These are phyloP conservation scores for Lasiurus cinereus DNA, from an alignment of 2,113 vertebrate genomes.

Conservation along the genomic window DNA sequence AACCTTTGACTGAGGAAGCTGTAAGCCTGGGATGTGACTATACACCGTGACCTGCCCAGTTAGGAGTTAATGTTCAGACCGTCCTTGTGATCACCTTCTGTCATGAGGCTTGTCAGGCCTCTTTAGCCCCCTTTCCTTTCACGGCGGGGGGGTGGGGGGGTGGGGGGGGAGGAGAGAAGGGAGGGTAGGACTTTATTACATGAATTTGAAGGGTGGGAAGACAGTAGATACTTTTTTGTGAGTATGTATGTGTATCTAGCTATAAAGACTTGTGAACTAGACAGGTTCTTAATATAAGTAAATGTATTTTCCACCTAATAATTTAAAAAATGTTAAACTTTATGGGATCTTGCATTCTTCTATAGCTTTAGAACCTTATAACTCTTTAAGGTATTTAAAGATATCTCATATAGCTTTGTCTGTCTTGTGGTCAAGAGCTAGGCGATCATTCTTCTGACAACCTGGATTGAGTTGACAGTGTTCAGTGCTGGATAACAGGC, in stretches of 20 bases:
- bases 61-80: background rate
- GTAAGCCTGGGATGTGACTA: background rate
- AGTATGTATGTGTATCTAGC: background rate
- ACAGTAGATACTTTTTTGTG: background rate
- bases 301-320: constrained; percentile 8
- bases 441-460: background rate
- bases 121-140: background rate
- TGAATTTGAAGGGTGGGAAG: background rate
- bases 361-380: background rate
- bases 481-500: background rate
- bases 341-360: background rate
- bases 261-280: background rate
- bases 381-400: background rate
- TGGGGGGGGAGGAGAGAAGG: background rate
- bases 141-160: background rate
- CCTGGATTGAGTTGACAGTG: background rate
- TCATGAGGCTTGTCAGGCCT: background rate
- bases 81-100: background rate
- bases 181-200: background rate
- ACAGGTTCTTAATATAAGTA: background rate
- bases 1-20: background rate
- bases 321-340: background rate
- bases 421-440: background rate
- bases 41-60: no score
- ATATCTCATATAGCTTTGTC: background rate